Evolutionary conservation across 2,888 invertebrate species (phyloP), one percentile per base, ranked within the genome.

Genomic region (Philaethria dido): DNA sequence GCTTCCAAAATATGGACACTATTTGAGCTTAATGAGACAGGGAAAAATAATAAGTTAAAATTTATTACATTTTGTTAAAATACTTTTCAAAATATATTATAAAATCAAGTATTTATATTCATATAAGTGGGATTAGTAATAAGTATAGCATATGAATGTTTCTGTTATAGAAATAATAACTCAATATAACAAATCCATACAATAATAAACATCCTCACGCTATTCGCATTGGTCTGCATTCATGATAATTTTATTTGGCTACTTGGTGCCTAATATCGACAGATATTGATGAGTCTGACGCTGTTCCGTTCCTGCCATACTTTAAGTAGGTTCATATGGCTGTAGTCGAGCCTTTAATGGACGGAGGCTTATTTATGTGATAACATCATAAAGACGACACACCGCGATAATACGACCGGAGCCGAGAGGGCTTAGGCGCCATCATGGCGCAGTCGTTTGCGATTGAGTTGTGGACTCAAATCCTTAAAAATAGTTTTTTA

Each of bases 231-330:
- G 82, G 77, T 70, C 68, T 77, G 76, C 81, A 83, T 84, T 83
- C 86, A 87, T 86, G 86, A 82, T 87, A 84, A 84, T 86, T 87
- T 85, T 88, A 87, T 88, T 88, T 88, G 86, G 88, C 84, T 86
- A 82, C 85, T 85, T 77, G 83, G 83, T 84, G 83, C 82, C 85
- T 78, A n/a, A n/a, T n/a, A 86, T 80, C 85, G 92, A 88, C 90
- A 88, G 89, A 84, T 89, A 92, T 92, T 89, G 89, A 92, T 92
- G 90, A 78, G 79, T 78, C 74, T 82, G 74, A 78, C 78, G 70
- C 80, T 81, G 78, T 74, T 77, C 79, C 72, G 73, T 82, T 80
- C 81, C 84, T 78, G 76, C 79, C 75, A 83, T 84, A 82, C 84
- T 83, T 83, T 79, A 64, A 72, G 78, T 78, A 73, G 79, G 78